Percentiles rank a stretch among this genome's conserved stretches.
phyloP scores from a whole-genome alignment of 2,113 vertebrate species.

The Girardinichthys multiradiatus region DNA sequence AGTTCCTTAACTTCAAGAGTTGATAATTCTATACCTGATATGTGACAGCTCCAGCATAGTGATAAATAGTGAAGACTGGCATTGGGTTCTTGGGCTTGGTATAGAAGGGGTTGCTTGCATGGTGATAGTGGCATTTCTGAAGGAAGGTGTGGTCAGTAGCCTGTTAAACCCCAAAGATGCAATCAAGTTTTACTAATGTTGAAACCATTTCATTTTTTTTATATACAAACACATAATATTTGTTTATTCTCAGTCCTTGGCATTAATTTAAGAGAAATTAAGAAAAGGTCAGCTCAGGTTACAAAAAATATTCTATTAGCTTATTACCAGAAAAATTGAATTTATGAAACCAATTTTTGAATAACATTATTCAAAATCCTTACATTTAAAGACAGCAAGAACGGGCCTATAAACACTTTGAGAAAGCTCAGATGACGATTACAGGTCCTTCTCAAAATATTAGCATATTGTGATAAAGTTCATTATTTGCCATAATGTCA shows the following conservation, averaged over 20 bases:
- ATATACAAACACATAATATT: not conserved
- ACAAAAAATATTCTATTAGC: no score
- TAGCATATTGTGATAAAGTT: no score
- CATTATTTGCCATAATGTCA: no score
- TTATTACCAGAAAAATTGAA: no score
- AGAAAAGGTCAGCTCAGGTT: no score
- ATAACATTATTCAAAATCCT: no score
- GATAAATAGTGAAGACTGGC: constrained; percentile 90
- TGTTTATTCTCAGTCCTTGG: not conserved
- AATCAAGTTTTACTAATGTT: not conserved
- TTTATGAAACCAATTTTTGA: no score
- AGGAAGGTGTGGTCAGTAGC: constrained; percentile 96
- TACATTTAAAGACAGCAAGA: no score
- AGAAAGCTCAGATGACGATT: no score
- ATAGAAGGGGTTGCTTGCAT: constrained; percentile 84
- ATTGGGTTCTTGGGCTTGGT: constrained; percentile 89
- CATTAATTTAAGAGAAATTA: no score
- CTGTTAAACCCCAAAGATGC: constrained; percentile 59
- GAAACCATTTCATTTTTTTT: not conserved
- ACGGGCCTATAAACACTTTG: no score
- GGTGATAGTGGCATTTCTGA: constrained; percentile 95
- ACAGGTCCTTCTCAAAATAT: no score
- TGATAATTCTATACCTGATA: constrained; percentile 84
- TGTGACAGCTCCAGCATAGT: constrained; percentile 90
- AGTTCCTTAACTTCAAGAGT: not conserved